Evolutionary conservation across 1,140 invertebrate genomes (phyloP).

Genomic region (Meloidogyne chitwoodi): DNA sequence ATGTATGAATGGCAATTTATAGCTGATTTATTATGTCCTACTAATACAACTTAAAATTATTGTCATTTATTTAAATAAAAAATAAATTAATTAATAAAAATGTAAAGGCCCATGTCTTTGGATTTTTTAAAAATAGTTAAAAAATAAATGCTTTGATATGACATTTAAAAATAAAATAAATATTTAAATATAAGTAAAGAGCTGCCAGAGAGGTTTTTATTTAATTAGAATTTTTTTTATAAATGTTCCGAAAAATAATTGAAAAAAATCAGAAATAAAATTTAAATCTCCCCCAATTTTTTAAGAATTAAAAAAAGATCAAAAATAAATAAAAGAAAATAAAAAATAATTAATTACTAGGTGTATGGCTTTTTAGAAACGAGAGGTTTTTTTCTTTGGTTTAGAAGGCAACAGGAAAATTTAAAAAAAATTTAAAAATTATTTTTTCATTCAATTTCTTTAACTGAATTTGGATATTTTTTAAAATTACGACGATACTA

Average conservation of each 20-base stretch:
- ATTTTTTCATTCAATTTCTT: not conserved
- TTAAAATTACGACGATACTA: not conserved
- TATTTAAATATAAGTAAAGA: too few relatives aligned
- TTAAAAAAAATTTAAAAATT: too few relatives aligned
- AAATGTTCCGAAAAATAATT: too few relatives aligned
- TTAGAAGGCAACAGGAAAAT: not conserved
- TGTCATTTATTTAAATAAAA: not conserved
- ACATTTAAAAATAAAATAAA: too few relatives aligned
- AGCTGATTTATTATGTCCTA: slow-evolving; percentile 7
- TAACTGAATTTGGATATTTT: not conserved
- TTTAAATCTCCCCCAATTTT: too few relatives aligned
- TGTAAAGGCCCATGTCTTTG: too few relatives aligned
- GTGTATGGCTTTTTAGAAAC: not conserved
- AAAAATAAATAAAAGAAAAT: not conserved
- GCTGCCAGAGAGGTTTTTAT: too few relatives aligned
- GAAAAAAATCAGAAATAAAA: too few relatives aligned
- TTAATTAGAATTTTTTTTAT: too few relatives aligned
- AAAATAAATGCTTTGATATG: not conserved
- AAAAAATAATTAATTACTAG: not conserved
- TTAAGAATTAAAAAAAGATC: too few relatives aligned
- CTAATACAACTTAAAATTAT: not conserved
- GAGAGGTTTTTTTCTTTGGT: slow-evolving; percentile 2
- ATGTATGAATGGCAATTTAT: slow-evolving; percentile 18
- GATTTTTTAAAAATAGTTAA: not conserved
- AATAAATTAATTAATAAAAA: not conserved